Base-by-base conservation (phyloP, 2,797 vertebrate species). In the Halcyon badia region DNA sequence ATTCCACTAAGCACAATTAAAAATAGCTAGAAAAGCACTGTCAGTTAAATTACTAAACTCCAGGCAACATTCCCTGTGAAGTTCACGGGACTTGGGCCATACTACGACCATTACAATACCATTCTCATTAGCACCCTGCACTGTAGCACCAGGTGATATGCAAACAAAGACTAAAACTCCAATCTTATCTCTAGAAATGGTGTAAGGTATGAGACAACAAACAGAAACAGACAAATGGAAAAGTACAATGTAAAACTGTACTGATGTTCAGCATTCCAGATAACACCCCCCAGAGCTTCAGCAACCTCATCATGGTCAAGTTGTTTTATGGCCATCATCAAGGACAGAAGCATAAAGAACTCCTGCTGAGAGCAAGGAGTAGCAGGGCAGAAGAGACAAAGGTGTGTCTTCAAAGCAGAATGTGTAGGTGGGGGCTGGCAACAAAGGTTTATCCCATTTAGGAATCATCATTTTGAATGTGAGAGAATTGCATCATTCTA, bases 371-470 rank as follows among this genome's bases (percentile, higher is more conserved):
- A 80, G 6, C 1, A 2, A 73, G 22, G 25, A 90, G 20, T 4
- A 56, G 65, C 30, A 65, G 31, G 9, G 31, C 28, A 65, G 30
- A 66, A 66, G 25, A 26, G 33, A 35, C 13, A 25, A 88, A 79
- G 6, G 6, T 16, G 4, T 0, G 0, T 49, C 31, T 66, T 75
- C 39, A 31, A 89, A 94, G 42, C 1, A 16, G 10, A 73, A 54
- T 10, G 22, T 1, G 2, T 5, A 52, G 26, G 24, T 11, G 12
- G 5, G 7, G 26, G 9, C 4, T n/a, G 14, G 11, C 4, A 1
- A 4, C 2, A 64, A 72, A 71, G 5, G 10, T 44, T 69, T 65
- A 62, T 26, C 42, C 18, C 17, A n/a, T 20, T 57, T 58, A 22
- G 17, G 20, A 69, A 65, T 19, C 37, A 35, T 12, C 3, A 37